phyloP scores from a whole-genome alignment of 2,113 vertebrate genomes.

The Falco punctatus region DNA sequence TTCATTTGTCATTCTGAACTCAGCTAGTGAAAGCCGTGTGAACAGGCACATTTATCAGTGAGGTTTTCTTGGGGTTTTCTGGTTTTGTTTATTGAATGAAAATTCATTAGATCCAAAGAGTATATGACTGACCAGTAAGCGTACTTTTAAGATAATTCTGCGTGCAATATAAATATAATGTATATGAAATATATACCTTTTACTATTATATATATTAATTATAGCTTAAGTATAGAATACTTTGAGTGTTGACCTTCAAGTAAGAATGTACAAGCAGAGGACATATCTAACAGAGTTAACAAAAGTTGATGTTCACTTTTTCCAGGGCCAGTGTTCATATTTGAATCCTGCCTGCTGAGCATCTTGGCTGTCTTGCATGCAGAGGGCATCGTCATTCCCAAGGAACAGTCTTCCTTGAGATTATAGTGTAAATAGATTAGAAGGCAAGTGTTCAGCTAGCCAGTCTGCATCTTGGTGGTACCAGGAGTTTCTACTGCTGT shows the following conservation, averaged over 20 bases:
- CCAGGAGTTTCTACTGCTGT: neutral
- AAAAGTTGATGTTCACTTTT: neutral
- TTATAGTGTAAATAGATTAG: neutral
- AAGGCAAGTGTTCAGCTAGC: neutral
- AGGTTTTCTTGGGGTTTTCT: neutral
- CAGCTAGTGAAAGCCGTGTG: constrained; percentile 22
- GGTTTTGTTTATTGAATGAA: neutral
- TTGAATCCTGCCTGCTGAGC: neutral
- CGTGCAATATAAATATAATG: neutral
- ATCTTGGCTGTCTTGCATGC: neutral
- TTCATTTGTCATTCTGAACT: constrained; percentile 27
- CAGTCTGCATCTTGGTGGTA: neutral
- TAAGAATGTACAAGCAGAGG: neutral
- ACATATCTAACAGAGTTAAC: neutral
- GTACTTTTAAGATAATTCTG: neutral
- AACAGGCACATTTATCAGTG: neutral
- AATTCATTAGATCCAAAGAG: neutral
- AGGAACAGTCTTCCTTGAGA: neutral
- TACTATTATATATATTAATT: neutral
- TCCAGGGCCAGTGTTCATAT: neutral
- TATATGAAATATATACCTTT: neutral
- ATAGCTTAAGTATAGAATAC: neutral
- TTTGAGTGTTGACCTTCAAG: neutral
- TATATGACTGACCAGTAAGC: neutral
- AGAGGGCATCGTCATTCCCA: neutral